phyloP scores from a whole-genome alignment of 2,888 invertebrate species.

The Acleris laterana region DNA sequence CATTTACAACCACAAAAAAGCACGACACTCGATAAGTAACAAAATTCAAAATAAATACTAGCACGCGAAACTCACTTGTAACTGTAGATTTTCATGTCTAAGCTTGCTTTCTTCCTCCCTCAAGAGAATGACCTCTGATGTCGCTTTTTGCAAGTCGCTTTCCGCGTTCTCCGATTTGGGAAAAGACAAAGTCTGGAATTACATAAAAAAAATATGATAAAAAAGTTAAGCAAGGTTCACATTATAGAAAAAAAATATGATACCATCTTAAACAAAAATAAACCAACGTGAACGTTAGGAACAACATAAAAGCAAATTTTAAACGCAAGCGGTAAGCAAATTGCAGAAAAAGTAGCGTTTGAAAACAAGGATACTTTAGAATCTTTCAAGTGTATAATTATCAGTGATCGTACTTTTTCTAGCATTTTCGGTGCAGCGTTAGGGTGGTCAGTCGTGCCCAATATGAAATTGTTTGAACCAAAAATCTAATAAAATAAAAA shows the following conservation, averaged over 20 bases:
- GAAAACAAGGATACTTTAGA: not conserved
- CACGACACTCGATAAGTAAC: not conserved
- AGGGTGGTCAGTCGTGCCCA: too few species aligned
- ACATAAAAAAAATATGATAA: conserved; percentile 45
- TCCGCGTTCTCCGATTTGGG: conserved; percentile 73
- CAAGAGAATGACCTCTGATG: conserved; percentile 90
- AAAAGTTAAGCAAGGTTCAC: not conserved
- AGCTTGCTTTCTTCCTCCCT: conserved; percentile 91
- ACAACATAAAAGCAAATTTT: conserved; percentile 9
- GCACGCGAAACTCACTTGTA: conserved; percentile 86
- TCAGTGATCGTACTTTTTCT: too few species aligned
- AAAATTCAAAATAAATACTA: conserved; percentile 5
- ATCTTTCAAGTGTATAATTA: not conserved
- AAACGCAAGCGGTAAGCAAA: conserved; percentile 17
- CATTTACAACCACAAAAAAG: not conserved
- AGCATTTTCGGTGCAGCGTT: too few species aligned
- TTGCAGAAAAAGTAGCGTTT: not conserved
- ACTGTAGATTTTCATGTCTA: conserved; percentile 92
- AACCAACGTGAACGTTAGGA: not conserved
- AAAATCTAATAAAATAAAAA: too few species aligned
- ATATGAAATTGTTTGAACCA: too few species aligned
- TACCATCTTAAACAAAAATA: not conserved
- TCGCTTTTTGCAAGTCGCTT: conserved; percentile 86
- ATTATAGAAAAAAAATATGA: conserved; percentile 14
- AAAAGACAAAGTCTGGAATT: conserved; percentile 68